Percentiles rank a stretch among this genome's conserved stretches.
Conservation (phyloP, 2,797 vertebrate species). For the Clangula hyemalis region DNA sequence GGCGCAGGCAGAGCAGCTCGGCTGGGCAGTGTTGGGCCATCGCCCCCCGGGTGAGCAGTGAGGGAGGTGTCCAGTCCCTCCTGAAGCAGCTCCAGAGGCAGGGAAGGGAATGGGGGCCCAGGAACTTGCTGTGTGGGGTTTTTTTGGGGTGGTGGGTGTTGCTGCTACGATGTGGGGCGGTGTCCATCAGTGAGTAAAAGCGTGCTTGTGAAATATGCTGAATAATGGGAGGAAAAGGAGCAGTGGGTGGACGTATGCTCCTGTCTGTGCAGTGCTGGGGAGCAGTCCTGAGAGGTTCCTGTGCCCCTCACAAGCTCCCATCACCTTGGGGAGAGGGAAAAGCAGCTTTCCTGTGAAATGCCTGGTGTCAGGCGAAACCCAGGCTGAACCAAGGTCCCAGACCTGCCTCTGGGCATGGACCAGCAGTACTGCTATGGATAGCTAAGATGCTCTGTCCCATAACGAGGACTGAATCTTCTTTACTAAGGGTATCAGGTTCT, state of each 20-base stretch:
- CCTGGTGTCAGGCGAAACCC: neutral
- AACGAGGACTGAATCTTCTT: neutral
- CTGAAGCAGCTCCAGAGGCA: neutral
- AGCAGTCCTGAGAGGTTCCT: accelerated
- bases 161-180: accelerated
- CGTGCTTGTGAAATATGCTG: accelerated
- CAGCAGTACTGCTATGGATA: accelerated
- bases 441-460: accelerated
- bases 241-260: accelerated
- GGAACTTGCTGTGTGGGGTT: accelerated
- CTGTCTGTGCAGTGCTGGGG: accelerated
- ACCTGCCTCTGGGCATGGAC: neutral
- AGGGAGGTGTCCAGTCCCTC: neutral
- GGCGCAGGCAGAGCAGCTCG: accelerated
- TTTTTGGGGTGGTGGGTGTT: neutral
- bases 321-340: neutral
- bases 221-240: neutral
- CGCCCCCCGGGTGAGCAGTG: accelerated
- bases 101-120: neutral
- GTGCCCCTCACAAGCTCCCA: neutral
- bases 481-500: neutral
- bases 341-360: neutral
- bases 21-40: neutral
- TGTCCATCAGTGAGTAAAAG: neutral
- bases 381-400: neutral